Evolutionary conservation across 1,140 invertebrate species (phyloP), one percentile per base, ranked within the genome.

Genomic region (Camponotus vicinus): DNA sequence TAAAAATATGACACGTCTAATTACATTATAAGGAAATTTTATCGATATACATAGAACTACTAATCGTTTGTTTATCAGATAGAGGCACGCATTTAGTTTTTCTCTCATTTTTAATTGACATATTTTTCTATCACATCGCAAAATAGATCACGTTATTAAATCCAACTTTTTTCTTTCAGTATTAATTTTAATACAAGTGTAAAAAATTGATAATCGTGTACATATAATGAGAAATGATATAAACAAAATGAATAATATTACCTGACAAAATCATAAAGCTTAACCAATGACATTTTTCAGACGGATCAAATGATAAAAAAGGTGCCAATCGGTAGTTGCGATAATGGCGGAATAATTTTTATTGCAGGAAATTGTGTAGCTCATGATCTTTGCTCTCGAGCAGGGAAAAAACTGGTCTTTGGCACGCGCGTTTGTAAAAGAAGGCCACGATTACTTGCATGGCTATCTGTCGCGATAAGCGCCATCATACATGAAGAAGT

Each of bases 281-380:
- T 66, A 13, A 15, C 52, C 49, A 64, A 42, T 64, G 11, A 45
- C 32, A 37, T 52, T 67, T 66, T 37, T 27, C 32, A 18, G 2
- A 73, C 15, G n/a, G 9, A n/a, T 52, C 1, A 6, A 52, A 6
- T 32, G 59, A 77, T 18, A 45, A 40, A 18, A 67, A 42, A 45
- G 3, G 18, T 13, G 34, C 8, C n/a, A 45, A 57, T 79, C 37
- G 45, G 34, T 18, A 15, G 27, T 69, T 18, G 18, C 27, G 27
- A 21, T 70, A 32, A 69, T 45, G 49, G 15, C 40, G 21, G 32
- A 79, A 79, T 45, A 32, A 67, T 78, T 45, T 78, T 85, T 69
- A 86, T 80, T 69, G 49, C 77, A 78, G 61, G 73, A 78, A 85
- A 85, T 85, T 83, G 57, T 52, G 61, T 67, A 34, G 71, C n/a